Conservation (phyloP, 1,140 invertebrate genomes). For the Drosophila fuyamai region DNA sequence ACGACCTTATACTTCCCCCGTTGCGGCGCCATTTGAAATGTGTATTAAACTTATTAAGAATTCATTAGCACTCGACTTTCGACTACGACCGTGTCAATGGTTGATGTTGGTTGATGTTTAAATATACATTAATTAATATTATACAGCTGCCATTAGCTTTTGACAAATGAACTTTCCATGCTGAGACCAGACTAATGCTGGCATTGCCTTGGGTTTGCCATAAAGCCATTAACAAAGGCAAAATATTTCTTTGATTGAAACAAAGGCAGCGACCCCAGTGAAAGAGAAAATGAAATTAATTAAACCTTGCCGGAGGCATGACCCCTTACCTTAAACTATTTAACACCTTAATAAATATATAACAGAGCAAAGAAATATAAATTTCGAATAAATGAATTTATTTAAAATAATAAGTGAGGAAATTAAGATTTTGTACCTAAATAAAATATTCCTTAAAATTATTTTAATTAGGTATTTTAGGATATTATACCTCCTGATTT, state of each 20-base stretch:
- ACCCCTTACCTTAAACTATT: not conserved
- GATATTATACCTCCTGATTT: not conserved
- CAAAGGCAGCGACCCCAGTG: constrained; percentile 6
- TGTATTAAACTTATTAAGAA: constrained; percentile 72
- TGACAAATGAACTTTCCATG: constrained; percentile 38
- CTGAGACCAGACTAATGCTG: constrained; percentile 37
- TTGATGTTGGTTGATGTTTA: constrained; percentile 51
- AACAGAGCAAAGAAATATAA: too few relatives aligned
- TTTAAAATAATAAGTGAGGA: too few relatives aligned
- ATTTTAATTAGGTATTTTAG: too few relatives aligned
- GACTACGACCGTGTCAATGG: constrained; percentile 28
- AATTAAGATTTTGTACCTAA: too few relatives aligned
- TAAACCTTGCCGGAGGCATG: not conserved
- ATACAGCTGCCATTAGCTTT: constrained; percentile 52
- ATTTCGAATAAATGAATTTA: too few relatives aligned
- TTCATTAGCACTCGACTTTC: constrained; percentile 54
- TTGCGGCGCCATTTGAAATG: constrained; percentile 29
- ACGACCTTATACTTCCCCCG: constrained; percentile 34
- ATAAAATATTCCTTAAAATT: too few relatives aligned
- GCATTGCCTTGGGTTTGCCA: constrained; percentile 37
- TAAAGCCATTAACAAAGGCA: constrained; percentile 36
- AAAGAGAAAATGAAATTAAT: constrained; percentile 26
- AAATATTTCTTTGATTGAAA: constrained; percentile 33
- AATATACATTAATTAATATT: constrained; percentile 77
- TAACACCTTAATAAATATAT: not conserved